Evolutionary conservation across 2,888 invertebrate genomes (phyloP).

Genomic region (Trichogramma dendrolimi): DNA sequence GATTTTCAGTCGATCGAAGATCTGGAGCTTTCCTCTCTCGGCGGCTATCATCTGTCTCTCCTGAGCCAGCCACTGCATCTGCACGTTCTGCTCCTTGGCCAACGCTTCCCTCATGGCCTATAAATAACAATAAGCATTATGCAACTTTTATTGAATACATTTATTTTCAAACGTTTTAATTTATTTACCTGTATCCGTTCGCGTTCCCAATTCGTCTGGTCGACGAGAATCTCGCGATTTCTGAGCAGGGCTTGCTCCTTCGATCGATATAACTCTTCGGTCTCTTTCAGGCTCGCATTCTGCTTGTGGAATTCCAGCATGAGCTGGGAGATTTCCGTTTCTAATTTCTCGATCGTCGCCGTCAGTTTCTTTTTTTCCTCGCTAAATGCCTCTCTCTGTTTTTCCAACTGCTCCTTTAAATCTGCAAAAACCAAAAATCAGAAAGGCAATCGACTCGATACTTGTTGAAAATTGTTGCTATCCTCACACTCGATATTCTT

Average conservation of each 20-base stretch:
- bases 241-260: conserved; percentile 37
- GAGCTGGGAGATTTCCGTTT: conserved; percentile 35
- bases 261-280: conserved; percentile 38
- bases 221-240: conserved; percentile 44
- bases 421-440: conserved; percentile 30
- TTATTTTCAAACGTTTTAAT: not conserved
- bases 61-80: conserved; percentile 37
- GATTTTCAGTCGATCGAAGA: conserved; percentile 39
- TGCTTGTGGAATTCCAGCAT: conserved; percentile 39
- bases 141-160: not conserved
- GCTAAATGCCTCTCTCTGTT: conserved; percentile 36
- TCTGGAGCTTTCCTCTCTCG: conserved; percentile 43
- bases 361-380: conserved; percentile 39
- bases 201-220: conserved; percentile 45
- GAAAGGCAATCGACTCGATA: not conserved
- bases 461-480: not conserved
- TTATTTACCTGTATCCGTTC: conserved; percentile 21
- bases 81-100: conserved; percentile 43
- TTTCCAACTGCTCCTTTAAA: conserved; percentile 38
- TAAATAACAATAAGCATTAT: conserved; percentile 4
- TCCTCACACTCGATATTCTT: conserved; percentile 41
- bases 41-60: conserved; percentile 41
- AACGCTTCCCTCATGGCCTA: conserved; percentile 43
- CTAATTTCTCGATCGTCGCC: conserved; percentile 38
- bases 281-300: conserved; percentile 34